Percentiles rank a stretch among this genome's conserved stretches.
phyloP scores from a whole-genome alignment of 2,888 invertebrate genomes.

The Andrena fulva region DNA sequence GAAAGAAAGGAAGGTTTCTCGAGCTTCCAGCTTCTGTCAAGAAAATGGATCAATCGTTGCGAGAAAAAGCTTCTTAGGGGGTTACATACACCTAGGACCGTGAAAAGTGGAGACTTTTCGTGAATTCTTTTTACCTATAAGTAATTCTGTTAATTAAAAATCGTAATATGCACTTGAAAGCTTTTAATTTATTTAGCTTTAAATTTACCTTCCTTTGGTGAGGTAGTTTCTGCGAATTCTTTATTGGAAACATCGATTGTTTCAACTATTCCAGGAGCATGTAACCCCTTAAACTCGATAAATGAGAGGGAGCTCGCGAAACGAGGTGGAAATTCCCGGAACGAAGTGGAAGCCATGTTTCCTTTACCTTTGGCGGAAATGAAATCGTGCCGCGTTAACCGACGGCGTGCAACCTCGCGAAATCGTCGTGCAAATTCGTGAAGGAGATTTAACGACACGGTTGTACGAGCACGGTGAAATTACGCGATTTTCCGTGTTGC shows the following conservation, averaged over 20 bases:
- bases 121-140: too few relatives aligned
- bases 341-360: constrained; percentile 1
- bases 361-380: constrained; percentile 49
- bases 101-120: too few relatives aligned
- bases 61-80: constrained; percentile 33
- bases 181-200: too few relatives aligned
- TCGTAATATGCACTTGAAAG: too few relatives aligned
- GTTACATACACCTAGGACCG: too few relatives aligned
- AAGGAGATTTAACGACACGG: constrained; percentile 14
- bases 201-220: too few relatives aligned
- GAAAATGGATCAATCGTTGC: constrained; percentile 43
- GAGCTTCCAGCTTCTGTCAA: constrained; percentile 36
- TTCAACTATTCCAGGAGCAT: too few relatives aligned
- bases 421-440: constrained; percentile 30
- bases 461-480: constrained; percentile 29
- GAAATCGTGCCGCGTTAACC: constrained; percentile 2
- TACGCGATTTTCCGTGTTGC: constrained; percentile 4
- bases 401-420: constrained; percentile 26
- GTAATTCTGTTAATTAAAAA: too few relatives aligned
- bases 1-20: too few relatives aligned
- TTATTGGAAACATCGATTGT: too few relatives aligned
- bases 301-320: neutral
- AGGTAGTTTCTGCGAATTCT: too few relatives aligned
- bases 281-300: too few relatives aligned
- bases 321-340: neutral